phyloP scores from a whole-genome alignment of 2,888 invertebrate species.

The Lathronympha strigana region DNA sequence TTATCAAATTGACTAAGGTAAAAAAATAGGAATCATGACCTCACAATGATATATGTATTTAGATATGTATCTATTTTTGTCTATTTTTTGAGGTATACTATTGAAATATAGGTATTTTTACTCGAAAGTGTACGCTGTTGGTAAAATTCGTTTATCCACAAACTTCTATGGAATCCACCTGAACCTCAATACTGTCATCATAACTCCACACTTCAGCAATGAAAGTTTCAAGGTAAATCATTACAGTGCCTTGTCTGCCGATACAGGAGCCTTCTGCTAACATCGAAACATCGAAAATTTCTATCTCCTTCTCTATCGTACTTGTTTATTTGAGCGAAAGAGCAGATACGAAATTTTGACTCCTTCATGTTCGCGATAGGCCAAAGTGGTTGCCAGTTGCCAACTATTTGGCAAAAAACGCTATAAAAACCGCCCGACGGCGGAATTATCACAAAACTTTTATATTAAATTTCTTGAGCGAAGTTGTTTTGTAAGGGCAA shows the following conservation, averaged over 20 bases:
- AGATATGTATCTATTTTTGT: no score
- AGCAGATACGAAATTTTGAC: no score
- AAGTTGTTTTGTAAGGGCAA: slow-evolving; percentile 42
- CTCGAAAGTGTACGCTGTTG: neutral
- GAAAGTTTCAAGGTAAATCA: slow-evolving; percentile 30
- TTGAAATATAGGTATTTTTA: no score
- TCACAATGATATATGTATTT: no score
- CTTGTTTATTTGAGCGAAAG: no score
- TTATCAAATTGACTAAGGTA: no score
- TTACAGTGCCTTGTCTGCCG: slow-evolving; percentile 16
- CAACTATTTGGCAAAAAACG: slow-evolving; percentile 38
- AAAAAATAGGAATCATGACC: no score
- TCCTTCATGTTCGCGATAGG: no score
- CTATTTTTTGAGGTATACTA: no score
- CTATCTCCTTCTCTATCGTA: no score
- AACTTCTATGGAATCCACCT: neutral
- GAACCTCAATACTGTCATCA: slow-evolving; percentile 1
- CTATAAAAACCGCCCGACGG: slow-evolving; percentile 42
- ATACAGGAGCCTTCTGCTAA: no score
- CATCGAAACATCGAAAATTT: no score
- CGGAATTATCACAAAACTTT: slow-evolving; percentile 57
- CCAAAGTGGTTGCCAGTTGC: slow-evolving; percentile 8
- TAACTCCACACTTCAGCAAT: neutral
- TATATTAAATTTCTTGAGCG: slow-evolving; percentile 59
- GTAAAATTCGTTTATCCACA: neutral